phyloP scores from a whole-genome alignment of 2,888 invertebrate species.

The Cylloceria caligata region DNA sequence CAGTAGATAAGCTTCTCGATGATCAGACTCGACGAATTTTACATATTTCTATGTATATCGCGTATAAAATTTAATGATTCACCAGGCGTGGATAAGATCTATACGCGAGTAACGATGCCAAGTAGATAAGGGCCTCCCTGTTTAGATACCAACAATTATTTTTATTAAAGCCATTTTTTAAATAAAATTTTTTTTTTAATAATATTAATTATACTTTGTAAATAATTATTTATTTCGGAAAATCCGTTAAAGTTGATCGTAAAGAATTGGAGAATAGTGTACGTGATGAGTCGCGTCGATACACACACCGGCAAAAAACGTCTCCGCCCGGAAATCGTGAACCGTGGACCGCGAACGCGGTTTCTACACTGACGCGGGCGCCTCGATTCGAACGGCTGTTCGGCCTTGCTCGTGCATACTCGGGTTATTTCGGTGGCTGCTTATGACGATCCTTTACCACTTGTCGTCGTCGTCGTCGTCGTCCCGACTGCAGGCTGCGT shows the following conservation, averaged over 20 bases:
- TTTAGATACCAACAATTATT: neutral
- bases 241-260: no score
- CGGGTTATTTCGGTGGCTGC: constrained; percentile 75
- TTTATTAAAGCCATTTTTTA: constrained; percentile 5
- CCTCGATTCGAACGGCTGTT: constrained; percentile 83
- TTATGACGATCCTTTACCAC: constrained; percentile 75
- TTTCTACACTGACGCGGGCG: constrained; percentile 84
- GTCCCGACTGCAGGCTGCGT: constrained; percentile 28
- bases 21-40: constrained; percentile 16
- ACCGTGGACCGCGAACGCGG: constrained; percentile 85
- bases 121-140: neutral
- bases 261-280: neutral
- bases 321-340: constrained; percentile 72
- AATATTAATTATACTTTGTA: neutral
- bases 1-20: neutral
- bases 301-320: constrained; percentile 69
- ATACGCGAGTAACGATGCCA: neutral
- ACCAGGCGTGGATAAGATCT: neutral
- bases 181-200: neutral
- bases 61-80: neutral
- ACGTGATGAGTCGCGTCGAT: constrained; percentile 7
- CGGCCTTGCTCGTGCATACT: constrained; percentile 79
- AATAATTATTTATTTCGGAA: neutral
- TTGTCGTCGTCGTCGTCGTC: constrained; percentile 57
- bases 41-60: no score